phyloP scores from a whole-genome alignment of 2,113 vertebrate species.

The Phycodurus eques region DNA sequence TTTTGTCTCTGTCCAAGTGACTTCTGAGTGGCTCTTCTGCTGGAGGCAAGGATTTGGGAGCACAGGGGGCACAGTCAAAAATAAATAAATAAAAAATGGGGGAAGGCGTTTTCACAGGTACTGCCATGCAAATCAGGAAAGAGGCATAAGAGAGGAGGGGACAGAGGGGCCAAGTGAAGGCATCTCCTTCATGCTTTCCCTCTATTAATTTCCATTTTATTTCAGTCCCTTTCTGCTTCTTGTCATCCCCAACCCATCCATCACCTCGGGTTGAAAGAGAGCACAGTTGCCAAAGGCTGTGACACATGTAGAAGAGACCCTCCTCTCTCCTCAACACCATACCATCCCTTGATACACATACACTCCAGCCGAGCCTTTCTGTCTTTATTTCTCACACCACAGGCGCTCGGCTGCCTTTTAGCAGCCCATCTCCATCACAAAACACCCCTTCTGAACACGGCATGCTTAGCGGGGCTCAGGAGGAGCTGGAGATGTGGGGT shows the following conservation, averaged over 20 bases:
- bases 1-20: constrained; percentile 38
- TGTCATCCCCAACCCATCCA: constrained; percentile 20
- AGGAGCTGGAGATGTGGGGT: constrained; percentile 8
- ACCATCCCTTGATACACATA: constrained; percentile 6
- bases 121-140: constrained; percentile 7
- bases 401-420: constrained; percentile 44
- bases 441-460: constrained; percentile 30
- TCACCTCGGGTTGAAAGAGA: constrained; percentile 29
- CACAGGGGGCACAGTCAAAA: constrained; percentile 10
- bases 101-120: constrained; percentile 20
- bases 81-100: not conserved
- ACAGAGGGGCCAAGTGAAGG: constrained; percentile 5
- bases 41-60: constrained; percentile 17
- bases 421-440: constrained; percentile 60
- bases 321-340: constrained; percentile 17
- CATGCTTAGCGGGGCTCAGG: constrained; percentile 10
- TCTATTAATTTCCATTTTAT: constrained; percentile 10
- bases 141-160: constrained; percentile 5
- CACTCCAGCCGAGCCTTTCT: constrained; percentile 23
- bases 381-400: constrained; percentile 50
- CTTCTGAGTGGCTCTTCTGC: constrained; percentile 40
- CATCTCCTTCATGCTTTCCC: not conserved
- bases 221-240: constrained; percentile 1
- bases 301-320: constrained; percentile 34
- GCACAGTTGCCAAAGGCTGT: constrained; percentile 27